These are phyloP conservation scores for Cerceris ruficornis DNA, from an alignment of 2,888 invertebrate genomes.

Conservation along the genomic window DNA sequence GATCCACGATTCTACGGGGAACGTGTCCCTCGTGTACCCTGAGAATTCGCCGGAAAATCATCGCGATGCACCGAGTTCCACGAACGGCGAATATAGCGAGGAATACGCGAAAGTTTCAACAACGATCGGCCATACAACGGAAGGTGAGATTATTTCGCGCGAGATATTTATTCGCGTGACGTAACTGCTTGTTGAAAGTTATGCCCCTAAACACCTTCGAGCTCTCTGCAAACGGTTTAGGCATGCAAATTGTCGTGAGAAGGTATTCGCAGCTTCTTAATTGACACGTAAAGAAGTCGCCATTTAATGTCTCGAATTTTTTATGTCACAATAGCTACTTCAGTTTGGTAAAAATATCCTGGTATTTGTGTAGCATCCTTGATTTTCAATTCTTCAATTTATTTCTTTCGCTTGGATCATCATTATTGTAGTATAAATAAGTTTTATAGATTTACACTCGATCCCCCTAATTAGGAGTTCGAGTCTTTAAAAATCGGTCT, in stretches of 20 bases:
- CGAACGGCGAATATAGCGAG: background rate
- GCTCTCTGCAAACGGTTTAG: conserved; percentile 1
- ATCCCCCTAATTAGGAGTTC: too few species aligned
- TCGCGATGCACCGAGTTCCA: conserved; percentile 11
- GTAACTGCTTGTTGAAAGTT: conserved; percentile 40
- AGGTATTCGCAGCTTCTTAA: background rate
- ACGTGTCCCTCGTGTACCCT: conserved; percentile 7
- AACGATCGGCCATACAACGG: conserved; percentile 18
- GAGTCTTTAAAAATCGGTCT: too few species aligned
- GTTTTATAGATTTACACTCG: too few species aligned
- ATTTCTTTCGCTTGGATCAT: too few species aligned
- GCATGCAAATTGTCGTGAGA: background rate
- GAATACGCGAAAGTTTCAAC: conserved; percentile 1
- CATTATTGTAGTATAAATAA: too few species aligned
- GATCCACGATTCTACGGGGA: conserved; percentile 10
- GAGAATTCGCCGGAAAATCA: conserved; percentile 11
- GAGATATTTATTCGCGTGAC: conserved; percentile 18
- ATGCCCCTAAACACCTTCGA: conserved; percentile 13
- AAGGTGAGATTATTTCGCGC: conserved; percentile 33
- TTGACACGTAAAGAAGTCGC: background rate
- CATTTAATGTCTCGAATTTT: background rate
- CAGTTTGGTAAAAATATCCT: too few species aligned
- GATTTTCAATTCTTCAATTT: too few species aligned
- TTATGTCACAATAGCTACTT: too few species aligned
- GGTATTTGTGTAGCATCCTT: too few species aligned